Base-by-base conservation (phyloP, 2,888 invertebrate species). In the Apodemia zela region DNA sequence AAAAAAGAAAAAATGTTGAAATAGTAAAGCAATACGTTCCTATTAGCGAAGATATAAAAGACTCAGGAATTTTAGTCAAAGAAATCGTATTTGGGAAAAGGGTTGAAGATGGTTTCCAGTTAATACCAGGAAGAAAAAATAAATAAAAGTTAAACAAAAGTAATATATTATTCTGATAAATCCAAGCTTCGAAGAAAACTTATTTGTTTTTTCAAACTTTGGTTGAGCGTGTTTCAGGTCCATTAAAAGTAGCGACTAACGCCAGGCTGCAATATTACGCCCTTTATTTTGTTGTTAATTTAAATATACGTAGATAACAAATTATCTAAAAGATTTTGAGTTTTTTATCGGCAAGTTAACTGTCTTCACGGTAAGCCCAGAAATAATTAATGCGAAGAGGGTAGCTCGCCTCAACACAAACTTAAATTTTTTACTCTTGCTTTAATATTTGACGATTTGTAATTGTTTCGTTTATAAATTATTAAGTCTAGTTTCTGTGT, bases 11-110 rank as follows among this genome's bases (percentile, higher is more conserved):
- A 15, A 62, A 47, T 42, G 47, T 25, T n/a, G 25, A 62, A 62
- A 35, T 25, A 45, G 18, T 65, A 18, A 68, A 62, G 61, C 54
- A 62, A 4, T 71, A 72, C 38, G 70, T 71, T 15, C 73, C 73
- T 0, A 68, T 73, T 60, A 72, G 67, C 67, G 73, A 73, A 63
- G 71, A 71, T 69, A 66, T 72, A 5, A 47, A 61, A n/a, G 57
- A 67, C 33, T 61, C 67, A 0, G 61, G 61, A 25, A 64, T 45
- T 51, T 17, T 45, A 17, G 45, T 6, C n/a, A 15, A 45, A 45
- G n/a, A n/a, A 6, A 11, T 6, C 6, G 10, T 45, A 58, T 64
- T 57, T 60, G 60, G 54, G 13, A 54, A n/a, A 15, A n/a, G 7
- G n/a, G n/a, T 5, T n/a, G 45, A 45, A 6, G 45, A 45, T 45